These are phyloP conservation scores for Tetraodon nigroviridis DNA, from an alignment of 2,113 vertebrate genomes.

Conservation along the genomic window DNA sequence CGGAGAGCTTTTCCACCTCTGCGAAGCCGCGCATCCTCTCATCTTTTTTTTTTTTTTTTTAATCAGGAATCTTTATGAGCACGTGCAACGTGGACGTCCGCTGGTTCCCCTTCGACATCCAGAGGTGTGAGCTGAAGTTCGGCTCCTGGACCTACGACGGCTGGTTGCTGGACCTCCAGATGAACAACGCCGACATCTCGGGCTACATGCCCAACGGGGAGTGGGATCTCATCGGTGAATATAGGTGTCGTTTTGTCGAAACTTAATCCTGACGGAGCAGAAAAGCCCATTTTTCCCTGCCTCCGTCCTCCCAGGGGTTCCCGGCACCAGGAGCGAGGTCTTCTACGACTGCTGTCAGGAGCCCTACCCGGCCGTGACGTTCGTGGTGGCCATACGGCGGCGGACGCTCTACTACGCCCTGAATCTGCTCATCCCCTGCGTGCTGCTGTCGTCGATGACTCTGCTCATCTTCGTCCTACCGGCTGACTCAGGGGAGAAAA, in stretches of 20 bases:
- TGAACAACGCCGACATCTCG: conserved; percentile 75
- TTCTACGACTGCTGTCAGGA: conserved; percentile 78
- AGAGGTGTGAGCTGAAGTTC: conserved; percentile 78
- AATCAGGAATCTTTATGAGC: conserved; percentile 78
- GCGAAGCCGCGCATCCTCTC: not conserved
- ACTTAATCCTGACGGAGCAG: not conserved
- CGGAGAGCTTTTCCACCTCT: too few relatives aligned
- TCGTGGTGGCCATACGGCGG: conserved; percentile 73
- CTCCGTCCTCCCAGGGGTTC: conserved; percentile 61
- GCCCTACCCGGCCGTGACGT: conserved; percentile 77
- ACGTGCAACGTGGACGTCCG: conserved; percentile 79
- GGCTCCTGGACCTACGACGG: conserved; percentile 80
- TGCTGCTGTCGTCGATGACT: conserved; percentile 77
- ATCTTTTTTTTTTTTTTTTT: not conserved
- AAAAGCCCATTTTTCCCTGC: not conserved
- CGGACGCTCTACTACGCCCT: conserved; percentile 78
- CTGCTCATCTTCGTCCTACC: conserved; percentile 79
- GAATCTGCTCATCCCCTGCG: conserved; percentile 77
- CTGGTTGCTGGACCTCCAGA: conserved; percentile 78
- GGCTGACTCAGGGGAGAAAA: conserved; percentile 81
- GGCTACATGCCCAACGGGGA: conserved; percentile 78
- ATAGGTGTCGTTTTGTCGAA: too few relatives aligned
- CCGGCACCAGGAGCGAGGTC: conserved; percentile 64
- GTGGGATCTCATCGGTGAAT: conserved; percentile 78
- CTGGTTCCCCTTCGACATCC: conserved; percentile 81